These are phyloP conservation scores for Pyralis farinalis DNA, from an alignment of 2,888 invertebrate species.

Conservation along the genomic window DNA sequence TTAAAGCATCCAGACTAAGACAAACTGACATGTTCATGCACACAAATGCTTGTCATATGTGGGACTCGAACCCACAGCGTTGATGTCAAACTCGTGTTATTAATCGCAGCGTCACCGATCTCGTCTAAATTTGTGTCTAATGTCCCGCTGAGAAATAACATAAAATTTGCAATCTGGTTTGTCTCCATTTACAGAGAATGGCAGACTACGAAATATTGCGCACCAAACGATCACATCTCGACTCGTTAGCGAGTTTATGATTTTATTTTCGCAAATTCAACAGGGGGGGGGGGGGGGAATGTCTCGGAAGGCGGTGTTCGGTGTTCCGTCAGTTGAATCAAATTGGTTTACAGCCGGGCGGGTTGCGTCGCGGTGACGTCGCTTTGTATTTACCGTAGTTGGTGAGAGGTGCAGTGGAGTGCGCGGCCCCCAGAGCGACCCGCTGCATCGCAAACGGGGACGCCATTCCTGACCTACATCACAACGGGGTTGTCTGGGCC, in stretches of 20 bases:
- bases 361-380: slow-evolving; percentile 20
- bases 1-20: no score
- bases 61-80: no score
- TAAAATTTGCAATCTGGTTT: slow-evolving; percentile 2
- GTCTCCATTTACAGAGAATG: not conserved
- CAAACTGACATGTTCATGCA: no score
- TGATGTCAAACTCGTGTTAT: no score
- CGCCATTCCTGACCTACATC: slow-evolving; percentile 72
- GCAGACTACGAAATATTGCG: slow-evolving; percentile 9
- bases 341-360: slow-evolving; percentile 37
- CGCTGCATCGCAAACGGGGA: slow-evolving; percentile 42
- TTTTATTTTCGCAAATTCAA: slow-evolving; percentile 14
- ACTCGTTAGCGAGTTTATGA: slow-evolving; percentile 8
- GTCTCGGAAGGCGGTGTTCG: slow-evolving; percentile 12
- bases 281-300: not conserved
- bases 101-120: no score
- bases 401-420: slow-evolving; percentile 15
- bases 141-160: not conserved
- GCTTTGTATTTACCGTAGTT: slow-evolving; percentile 25
- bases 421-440: slow-evolving; percentile 17
- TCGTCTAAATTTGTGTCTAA: no score
- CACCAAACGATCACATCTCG: slow-evolving; percentile 4
- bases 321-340: slow-evolving; percentile 37
- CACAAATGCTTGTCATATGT: no score
- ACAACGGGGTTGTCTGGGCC: slow-evolving; percentile 56